phyloP scores from a whole-genome alignment of 2,797 vertebrate species.

The Pelobates cultripes region DNA sequence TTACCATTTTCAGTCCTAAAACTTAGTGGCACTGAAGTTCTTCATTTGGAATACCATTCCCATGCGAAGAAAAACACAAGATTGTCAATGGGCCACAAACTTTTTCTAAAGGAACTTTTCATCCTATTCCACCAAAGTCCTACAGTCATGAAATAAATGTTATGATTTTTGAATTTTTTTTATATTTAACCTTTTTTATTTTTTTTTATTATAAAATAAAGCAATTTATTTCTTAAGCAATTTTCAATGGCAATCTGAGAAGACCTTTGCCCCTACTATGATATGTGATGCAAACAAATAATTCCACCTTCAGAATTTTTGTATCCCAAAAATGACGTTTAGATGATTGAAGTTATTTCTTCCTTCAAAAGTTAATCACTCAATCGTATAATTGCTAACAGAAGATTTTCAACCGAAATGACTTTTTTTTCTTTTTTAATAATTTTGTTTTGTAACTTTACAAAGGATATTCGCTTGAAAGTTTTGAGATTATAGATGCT shows the following conservation, averaged over 20 bases:
- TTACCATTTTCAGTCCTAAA: slow-evolving; percentile 9
- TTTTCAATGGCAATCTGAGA: background rate
- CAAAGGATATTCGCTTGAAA: too few relatives aligned
- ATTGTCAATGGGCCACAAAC: background rate
- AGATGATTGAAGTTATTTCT: too few relatives aligned
- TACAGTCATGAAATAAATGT: background rate
- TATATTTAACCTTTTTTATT: background rate
- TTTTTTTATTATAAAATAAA: background rate
- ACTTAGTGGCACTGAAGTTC: background rate
- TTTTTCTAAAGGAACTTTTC: background rate
- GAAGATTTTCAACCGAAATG: too few relatives aligned
- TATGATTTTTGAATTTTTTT: background rate
- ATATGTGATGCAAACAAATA: too few relatives aligned
- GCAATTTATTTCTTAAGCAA: background rate
- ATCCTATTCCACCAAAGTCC: background rate
- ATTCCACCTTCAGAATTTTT: too few relatives aligned
- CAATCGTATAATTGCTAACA: too few relatives aligned
- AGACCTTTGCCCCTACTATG: too few relatives aligned
- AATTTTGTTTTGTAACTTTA: too few relatives aligned
- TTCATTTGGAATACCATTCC: background rate
- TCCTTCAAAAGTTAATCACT: too few relatives aligned
- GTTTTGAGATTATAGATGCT: too few relatives aligned
- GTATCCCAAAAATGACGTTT: too few relatives aligned
- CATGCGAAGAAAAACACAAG: background rate
- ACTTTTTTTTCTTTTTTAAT: too few relatives aligned